These are phyloP conservation scores for Spilosoma lubricipeda DNA, from an alignment of 2,888 invertebrate genomes.

Conservation along the genomic window DNA sequence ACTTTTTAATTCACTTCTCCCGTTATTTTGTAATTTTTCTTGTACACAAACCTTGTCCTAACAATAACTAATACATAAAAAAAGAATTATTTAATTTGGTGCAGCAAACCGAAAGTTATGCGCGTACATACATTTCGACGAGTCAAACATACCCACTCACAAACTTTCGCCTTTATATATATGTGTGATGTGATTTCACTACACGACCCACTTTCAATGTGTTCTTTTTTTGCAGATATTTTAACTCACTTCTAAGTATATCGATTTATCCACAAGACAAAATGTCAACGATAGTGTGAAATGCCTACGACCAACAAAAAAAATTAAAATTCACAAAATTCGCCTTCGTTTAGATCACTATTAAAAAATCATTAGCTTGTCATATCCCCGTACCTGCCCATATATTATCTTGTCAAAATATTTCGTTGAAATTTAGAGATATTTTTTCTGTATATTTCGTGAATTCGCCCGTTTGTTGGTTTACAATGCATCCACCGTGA, in stretches of 20 bases:
- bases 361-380: constrained; percentile 79
- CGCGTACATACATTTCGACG: no score
- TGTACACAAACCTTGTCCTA: no score
- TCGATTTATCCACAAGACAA: background rate
- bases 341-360: constrained; percentile 57
- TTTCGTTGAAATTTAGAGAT: constrained; percentile 70
- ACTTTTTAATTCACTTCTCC: no score
- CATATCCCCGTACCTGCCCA: constrained; percentile 72
- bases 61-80: no score
- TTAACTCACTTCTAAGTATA: background rate
- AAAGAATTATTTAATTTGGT: no score
- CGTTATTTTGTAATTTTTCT: no score
- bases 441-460: constrained; percentile 74
- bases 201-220: background rate
- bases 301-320: constrained; percentile 12
- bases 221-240: background rate
- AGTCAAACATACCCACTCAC: no score
- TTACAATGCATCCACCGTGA: constrained; percentile 73
- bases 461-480: constrained; percentile 78
- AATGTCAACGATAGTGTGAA: constrained; percentile 14
- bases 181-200: background rate
- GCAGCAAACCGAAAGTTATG: no score
- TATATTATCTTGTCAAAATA: constrained; percentile 85
- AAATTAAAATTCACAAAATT: constrained; percentile 24
- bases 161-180: no score